These are phyloP conservation scores for Epizoanthus stellaris DNA, from an alignment of 92 coral and sea anemone species.

Conservation along the genomic window DNA sequence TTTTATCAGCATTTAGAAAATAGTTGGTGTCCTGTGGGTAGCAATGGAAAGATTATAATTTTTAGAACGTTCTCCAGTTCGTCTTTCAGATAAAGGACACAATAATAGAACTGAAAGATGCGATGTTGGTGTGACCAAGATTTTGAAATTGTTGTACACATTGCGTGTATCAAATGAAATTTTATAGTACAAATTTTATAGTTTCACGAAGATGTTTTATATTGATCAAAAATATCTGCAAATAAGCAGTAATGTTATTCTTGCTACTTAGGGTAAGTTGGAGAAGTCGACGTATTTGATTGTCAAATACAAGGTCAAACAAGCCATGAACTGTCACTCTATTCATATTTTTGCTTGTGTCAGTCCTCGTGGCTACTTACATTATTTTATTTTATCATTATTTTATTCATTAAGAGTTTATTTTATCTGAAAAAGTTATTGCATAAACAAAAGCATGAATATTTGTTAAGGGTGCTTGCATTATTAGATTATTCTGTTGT, in stretches of 20 bases:
- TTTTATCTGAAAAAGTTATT: conserved; percentile 6
- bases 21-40: not conserved
- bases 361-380: no score
- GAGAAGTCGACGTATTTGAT: not conserved
- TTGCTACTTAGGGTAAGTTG: not conserved
- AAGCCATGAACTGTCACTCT: no score
- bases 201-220: conserved; percentile 21
- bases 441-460: conserved; percentile 17
- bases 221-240: conserved; percentile 12
- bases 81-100: not conserved
- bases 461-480: conserved; percentile 21
- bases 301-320: no score
- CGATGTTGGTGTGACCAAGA: not conserved
- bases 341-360: no score
- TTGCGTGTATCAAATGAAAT: not conserved
- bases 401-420: no score
- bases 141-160: not conserved
- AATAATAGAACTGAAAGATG: not conserved
- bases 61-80: not conserved
- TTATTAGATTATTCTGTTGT: not conserved
- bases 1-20: not conserved
- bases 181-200: not conserved
- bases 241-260: not conserved
- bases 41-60: no score
- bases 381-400: no score